These are phyloP conservation scores for Pseudomyrmex dendroicus DNA, from an alignment of 1,140 invertebrate species.

Conservation along the genomic window DNA sequence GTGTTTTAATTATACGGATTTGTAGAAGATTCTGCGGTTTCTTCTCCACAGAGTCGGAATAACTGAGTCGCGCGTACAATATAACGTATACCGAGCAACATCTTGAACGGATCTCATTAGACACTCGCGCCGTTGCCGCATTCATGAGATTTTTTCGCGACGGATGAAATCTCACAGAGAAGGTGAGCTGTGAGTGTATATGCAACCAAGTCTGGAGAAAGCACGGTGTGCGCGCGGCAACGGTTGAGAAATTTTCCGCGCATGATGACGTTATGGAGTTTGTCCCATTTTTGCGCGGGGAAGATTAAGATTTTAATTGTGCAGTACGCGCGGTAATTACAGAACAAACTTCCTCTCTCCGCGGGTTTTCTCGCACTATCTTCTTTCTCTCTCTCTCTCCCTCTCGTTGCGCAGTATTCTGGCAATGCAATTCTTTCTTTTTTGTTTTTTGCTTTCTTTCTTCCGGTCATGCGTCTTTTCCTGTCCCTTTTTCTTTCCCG, in stretches of 20 bases:
- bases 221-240: not conserved
- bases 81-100: not conserved
- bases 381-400: not conserved
- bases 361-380: conserved; percentile 35
- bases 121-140: conserved; percentile 18
- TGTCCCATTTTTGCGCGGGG: conserved; percentile 53
- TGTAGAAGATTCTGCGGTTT: not conserved
- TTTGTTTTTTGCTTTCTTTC: not conserved
- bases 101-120: conserved; percentile 40
- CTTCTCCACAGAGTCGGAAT: not conserved
- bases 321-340: conserved; percentile 63
- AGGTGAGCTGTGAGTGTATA: conserved; percentile 2
- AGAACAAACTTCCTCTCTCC: conserved; percentile 60
- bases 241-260: conserved; percentile 39
- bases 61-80: not conserved
- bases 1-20: not conserved
- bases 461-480: conserved; percentile 20
- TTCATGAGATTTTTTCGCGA: conserved; percentile 53
- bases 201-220: conserved; percentile 21
- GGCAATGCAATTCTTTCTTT: conserved; percentile 26
- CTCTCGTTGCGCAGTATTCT: not conserved
- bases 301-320: conserved; percentile 80
- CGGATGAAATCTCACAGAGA: conserved; percentile 28
- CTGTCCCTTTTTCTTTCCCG: conserved; percentile 14
- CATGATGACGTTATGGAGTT: conserved; percentile 40